phyloP scores from a whole-genome alignment of 2,113 vertebrate species.

The Crypturellus undulatus region DNA sequence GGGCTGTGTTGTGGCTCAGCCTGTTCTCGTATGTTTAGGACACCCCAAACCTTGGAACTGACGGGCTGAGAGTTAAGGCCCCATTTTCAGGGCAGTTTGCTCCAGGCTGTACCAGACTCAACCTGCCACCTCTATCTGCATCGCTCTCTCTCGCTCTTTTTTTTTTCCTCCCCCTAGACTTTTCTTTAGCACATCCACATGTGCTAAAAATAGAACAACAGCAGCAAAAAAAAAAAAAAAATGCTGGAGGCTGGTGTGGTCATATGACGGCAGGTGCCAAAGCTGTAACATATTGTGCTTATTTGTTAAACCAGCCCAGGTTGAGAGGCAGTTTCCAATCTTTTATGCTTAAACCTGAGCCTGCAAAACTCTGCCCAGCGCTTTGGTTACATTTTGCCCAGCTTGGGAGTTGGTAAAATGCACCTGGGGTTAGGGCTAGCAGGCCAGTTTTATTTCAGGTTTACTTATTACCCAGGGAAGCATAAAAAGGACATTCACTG shows the following conservation, averaged over 20 bases:
- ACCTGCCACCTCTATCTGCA: neutral
- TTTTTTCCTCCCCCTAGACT: accelerated
- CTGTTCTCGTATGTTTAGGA: neutral
- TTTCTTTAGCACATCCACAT: neutral
- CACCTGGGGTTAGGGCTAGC: neutral
- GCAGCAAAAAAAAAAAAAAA: too few species aligned
- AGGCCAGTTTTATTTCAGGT: neutral
- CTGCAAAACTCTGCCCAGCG: neutral
- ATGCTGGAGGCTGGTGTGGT: neutral
- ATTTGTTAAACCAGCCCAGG: neutral
- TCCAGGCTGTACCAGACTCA: neutral
- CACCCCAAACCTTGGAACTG: neutral
- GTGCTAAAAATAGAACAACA: neutral
- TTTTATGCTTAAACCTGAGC: neutral
- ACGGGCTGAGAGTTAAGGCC: neutral
- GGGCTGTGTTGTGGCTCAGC: neutral
- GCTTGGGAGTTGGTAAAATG: neutral
- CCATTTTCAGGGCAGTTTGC: neutral
- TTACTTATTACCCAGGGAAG: neutral
- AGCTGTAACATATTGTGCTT: neutral
- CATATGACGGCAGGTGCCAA: neutral
- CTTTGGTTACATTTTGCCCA: neutral
- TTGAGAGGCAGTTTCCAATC: neutral
- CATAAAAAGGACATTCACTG: neutral
- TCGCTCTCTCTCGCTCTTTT: accelerated